Evolutionary conservation across 2,113 vertebrate genomes (phyloP).

Genomic region (Oryzias curvinotus): DNA sequence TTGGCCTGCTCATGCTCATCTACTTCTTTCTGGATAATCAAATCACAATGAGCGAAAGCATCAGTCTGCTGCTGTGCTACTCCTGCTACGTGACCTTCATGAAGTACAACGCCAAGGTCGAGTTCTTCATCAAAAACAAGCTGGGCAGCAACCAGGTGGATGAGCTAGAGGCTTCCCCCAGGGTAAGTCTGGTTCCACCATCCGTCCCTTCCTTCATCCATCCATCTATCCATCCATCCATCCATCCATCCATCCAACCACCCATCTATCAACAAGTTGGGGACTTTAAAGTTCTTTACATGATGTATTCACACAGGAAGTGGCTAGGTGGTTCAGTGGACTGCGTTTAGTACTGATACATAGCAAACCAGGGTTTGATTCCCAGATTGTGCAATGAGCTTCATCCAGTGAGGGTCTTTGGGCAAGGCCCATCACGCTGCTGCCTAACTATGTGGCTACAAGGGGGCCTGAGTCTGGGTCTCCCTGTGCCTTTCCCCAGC

Average conservation of each 20-base stretch:
- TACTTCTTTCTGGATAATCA: conserved; percentile 96
- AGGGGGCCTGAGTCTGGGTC: no score
- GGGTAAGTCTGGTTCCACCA: conserved; percentile 78
- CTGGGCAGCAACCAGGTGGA: conserved; percentile 89
- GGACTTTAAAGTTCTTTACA: no score
- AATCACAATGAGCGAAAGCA: conserved; percentile 87
- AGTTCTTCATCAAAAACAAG: conserved; percentile 81
- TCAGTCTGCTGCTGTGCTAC: conserved; percentile 84
- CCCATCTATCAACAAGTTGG: background rate
- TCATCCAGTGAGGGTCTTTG: no score
- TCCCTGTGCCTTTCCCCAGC: no score
- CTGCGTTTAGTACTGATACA: no score
- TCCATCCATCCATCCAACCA: conserved; percentile 17
- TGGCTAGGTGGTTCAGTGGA: no score
- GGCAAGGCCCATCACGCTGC: no score
- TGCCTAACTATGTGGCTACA: no score
- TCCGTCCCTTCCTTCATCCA: conserved; percentile 3
- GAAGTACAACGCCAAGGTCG: conserved; percentile 91
- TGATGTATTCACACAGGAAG: no score
- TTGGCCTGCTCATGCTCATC: conserved; percentile 95
- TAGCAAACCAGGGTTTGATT: no score
- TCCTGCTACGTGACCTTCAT: conserved; percentile 91
- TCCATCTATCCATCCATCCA: conserved; percentile 17
- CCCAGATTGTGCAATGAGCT: no score
- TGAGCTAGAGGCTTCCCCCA: conserved; percentile 83